phyloP scores from a whole-genome alignment of 23 tunicate species.

The Styela plicata region DNA sequence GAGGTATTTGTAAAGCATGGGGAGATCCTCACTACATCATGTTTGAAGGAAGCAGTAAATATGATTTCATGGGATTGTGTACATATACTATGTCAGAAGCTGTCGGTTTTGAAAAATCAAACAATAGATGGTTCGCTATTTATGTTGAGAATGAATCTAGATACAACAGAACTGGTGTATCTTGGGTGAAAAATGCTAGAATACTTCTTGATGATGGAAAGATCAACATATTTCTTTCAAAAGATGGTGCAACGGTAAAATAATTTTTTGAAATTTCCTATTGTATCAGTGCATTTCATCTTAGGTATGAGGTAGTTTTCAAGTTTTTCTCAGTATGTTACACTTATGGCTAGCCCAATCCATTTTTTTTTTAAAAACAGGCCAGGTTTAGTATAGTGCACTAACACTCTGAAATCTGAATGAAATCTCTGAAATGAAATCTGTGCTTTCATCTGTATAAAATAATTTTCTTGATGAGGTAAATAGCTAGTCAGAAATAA shows the following conservation, averaged over 20 bases:
- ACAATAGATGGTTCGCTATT: conserved; percentile 39
- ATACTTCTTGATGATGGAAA: not conserved
- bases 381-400: too few relatives aligned
- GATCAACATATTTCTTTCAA: not conserved
- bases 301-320: too few relatives aligned
- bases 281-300: too few relatives aligned
- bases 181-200: conserved; percentile 16
- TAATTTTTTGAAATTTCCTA: too few relatives aligned
- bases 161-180: not conserved
- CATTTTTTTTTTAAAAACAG: too few relatives aligned
- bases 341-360: too few relatives aligned
- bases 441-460: too few relatives aligned
- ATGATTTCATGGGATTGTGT: conserved; percentile 75
- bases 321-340: too few relatives aligned
- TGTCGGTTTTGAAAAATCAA: conserved; percentile 44
- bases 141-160: not conserved
- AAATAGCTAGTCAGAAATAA: too few relatives aligned
- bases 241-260: not conserved
- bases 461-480: too few relatives aligned
- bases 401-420: too few relatives aligned
- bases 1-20: conserved; percentile 55
- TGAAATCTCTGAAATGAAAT: too few relatives aligned
- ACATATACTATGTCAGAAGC: conserved; percentile 53
- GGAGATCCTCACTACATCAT: conserved; percentile 76
- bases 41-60: conserved; percentile 49